Percentiles rank a stretch among this genome's conserved stretches.
phyloP scores from a whole-genome alignment of 1,140 invertebrate species.

The Hetaerina americana region DNA sequence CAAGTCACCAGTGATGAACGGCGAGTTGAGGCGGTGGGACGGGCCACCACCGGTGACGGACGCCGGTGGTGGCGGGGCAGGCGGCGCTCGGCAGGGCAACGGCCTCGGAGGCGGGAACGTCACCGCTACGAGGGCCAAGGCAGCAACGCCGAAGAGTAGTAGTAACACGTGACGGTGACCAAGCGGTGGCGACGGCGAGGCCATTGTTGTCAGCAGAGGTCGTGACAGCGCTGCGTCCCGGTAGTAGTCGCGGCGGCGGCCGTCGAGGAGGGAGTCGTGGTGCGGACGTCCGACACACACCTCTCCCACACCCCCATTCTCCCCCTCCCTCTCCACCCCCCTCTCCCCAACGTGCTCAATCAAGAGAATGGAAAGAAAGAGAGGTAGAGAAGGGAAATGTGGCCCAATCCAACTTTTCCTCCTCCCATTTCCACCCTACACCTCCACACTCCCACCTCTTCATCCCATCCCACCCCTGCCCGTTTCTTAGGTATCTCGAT shows the following conservation, averaged over 20 bases:
- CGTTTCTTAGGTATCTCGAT: too few species aligned
- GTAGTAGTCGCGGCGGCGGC: neutral
- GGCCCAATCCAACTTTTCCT: too few species aligned
- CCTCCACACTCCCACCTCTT: too few species aligned
- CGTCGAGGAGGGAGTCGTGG: neutral
- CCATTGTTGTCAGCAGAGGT: neutral
- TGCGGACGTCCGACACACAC: neutral
- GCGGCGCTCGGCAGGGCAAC: neutral
- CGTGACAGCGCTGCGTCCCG: neutral
- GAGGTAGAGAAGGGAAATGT: too few species aligned
- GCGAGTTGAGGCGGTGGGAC: neutral
- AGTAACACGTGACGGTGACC: neutral
- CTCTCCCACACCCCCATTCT: neutral
- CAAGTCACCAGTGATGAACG: neutral
- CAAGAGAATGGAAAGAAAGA: too few species aligned
- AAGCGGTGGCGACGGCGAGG: too few species aligned
- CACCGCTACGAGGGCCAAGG: neutral
- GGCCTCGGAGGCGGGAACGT: neutral
- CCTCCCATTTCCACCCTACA: too few species aligned
- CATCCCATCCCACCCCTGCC: too few species aligned
- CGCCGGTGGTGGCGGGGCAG: too few species aligned
- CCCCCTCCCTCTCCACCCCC: neutral
- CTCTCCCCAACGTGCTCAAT: neutral
- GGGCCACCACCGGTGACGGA: neutral
- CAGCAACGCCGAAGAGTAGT: neutral